Base-by-base conservation (phyloP, 2,113 vertebrate species). In the Istiophorus platypterus region DNA sequence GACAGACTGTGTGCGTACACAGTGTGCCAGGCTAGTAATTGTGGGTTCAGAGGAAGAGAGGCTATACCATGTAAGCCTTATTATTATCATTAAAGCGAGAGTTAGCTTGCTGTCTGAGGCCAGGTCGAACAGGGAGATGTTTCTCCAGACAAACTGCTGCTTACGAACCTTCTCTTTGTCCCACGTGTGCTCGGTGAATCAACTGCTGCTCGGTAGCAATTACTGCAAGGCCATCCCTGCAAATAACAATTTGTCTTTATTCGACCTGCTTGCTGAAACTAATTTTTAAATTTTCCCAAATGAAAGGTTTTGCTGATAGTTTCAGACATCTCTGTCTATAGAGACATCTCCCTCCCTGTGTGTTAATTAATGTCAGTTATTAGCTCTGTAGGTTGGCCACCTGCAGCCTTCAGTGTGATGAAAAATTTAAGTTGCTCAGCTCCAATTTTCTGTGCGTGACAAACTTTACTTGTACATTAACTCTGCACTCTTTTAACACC, bases 1-100 rank as follows among this genome's bases (percentile, higher is more conserved):
- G 95, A 95, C 94, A 93, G 94, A 88, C 90, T 87, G 89, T 90
- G 88, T 89, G 90, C 91, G 92, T 91, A 93, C 81, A 81, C 90
- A 91, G 89, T 83, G 91, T 83, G 73, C 87, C 89, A 92, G 88
- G 92, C 81, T 85, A 92, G 92, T 94, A 95, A 95, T 95, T 96
- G 94, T 91, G 90, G 91, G 90, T 88, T 94, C 87, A 57, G 66
- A 85, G 85, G 85, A 85, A 91, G 86, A 89, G 92, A 94, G 92
- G 90, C 77, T 93, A 92, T 93, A 91, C 85, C 84, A 85, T 84
- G 88, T 89, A 86, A 88, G 91, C 85, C 92, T 86, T 96, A 93
- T 95, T 95, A 96, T 96, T 96, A 95, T 93, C 89, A 92, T 92
- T 93, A 90, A 90, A 92, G 92, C 81, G 90, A 89, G 93, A 93